Evolutionary conservation across 2,888 invertebrate genomes (phyloP), one percentile per base, ranked within the genome.

Genomic region (Acronicta leporina): DNA sequence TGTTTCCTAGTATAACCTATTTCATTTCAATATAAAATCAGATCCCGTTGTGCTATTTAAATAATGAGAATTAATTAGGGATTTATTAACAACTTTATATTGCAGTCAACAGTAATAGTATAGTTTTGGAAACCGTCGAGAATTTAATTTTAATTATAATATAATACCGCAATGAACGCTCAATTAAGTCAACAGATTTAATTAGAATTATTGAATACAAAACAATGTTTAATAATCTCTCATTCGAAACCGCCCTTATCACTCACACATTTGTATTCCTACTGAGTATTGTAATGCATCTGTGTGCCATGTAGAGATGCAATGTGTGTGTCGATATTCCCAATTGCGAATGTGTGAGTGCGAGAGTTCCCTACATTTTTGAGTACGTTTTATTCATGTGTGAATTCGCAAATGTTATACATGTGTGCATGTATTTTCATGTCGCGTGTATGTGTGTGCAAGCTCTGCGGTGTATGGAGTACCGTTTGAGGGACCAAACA

Each of bases 401-500:
- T 30, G 41, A 47, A 60, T 51, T 46, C 46, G 46, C 9, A 47
- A 44, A 7, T 14, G 33, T 20, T 40, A 42, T 57, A 43, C 30
- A 9, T 54, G 48, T 48, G 42, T 60, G 66, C 16, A 43, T 52
- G 47, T 51, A 57, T 63, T 59, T 63, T 63, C 59, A 52, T 54
- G 62, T 51, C 50, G 44, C 33, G 14, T 49, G 57, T 45, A 42
- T 55, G 55, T 65, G 64, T 73, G 63, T 69, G 76, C 41, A 43
- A 51, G 60, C 57, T 60, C 58, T 72, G 82, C 73, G 82, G 77
- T 77, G 74, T 80, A 77, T 80, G 69, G 77, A 82, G 84, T 77
- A 75, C 75, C 78, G 83, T 84, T 83, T 82, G 84, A 82, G 82
- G 75, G 77, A 75, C 68, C 73, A 75, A 76, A 81, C 79, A 69